Conservation (phyloP, 2,888 invertebrate species). For the Cybosia mesomella region DNA sequence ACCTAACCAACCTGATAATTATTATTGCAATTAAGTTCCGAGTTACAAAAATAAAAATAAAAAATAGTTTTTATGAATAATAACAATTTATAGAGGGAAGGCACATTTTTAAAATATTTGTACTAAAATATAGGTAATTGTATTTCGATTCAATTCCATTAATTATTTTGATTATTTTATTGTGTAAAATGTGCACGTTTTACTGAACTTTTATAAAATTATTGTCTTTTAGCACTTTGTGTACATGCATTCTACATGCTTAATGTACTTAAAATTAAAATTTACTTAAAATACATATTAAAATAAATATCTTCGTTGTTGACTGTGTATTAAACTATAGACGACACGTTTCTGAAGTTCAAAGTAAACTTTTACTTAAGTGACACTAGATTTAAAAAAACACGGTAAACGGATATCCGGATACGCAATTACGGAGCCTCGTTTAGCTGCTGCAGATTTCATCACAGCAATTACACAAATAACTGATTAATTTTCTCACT, state of each 20-base stretch:
- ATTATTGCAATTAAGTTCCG: background rate
- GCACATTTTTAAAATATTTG: conserved; percentile 18
- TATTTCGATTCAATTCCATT: conserved; percentile 1
- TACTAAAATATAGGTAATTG: conserved; percentile 27
- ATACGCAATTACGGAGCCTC: background rate
- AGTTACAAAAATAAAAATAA: background rate
- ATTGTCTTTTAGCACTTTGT: conserved; percentile 6
- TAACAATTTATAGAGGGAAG: background rate
- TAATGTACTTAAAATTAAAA: conserved; percentile 6
- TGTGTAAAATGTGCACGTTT: conserved; percentile 2
- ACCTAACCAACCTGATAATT: background rate
- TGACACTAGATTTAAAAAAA: background rate
- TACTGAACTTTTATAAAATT: conserved; percentile 2
- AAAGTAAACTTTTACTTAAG: background rate
- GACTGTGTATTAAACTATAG: conserved; percentile 14
- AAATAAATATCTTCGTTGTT: conserved; percentile 51
- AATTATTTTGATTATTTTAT: background rate
- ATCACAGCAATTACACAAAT: background rate
- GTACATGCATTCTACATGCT: conserved; percentile 5
- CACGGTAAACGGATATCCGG: background rate
- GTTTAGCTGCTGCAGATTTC: background rate
- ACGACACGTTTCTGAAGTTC: background rate
- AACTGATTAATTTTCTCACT: background rate
- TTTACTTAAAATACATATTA: conserved; percentile 40
- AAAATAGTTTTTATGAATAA: background rate